Percentiles rank a stretch among this genome's conserved stretches.
These are phyloP conservation scores for Barypeithes pellucidus DNA, from an alignment of 2,888 invertebrate species.

Conservation along the genomic window DNA sequence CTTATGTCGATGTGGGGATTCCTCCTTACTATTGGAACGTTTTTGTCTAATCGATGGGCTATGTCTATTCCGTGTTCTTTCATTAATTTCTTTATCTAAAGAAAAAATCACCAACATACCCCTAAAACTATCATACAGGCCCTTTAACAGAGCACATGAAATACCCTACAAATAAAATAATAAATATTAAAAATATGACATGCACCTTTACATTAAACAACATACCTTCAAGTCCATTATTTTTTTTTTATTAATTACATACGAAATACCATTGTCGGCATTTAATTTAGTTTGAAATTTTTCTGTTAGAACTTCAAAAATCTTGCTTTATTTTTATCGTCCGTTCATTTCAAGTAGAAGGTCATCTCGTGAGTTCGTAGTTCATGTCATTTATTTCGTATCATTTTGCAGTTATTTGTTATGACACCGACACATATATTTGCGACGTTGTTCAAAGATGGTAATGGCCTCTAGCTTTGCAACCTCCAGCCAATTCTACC, in stretches of 20 bases:
- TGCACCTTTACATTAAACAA: not conserved
- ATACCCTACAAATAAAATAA: slow-evolving; percentile 75
- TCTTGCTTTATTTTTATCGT: not conserved
- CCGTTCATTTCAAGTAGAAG: not conserved
- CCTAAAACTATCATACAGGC: slow-evolving; percentile 85
- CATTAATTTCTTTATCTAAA: slow-evolving; percentile 85
- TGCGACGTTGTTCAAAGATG: no score
- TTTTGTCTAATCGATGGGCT: slow-evolving; percentile 71
- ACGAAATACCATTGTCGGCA: not conserved
- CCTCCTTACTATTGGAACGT: slow-evolving; percentile 60
- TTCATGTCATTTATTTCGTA: no score
- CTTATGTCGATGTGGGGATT: slow-evolving; percentile 67
- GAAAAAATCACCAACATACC: slow-evolving; percentile 84
- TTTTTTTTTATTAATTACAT: slow-evolving; percentile 4
- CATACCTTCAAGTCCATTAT: slow-evolving; percentile 26
- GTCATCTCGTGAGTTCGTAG: no score
- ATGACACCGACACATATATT: no score
- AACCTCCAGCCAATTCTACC: no score
- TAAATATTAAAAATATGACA: not conserved
- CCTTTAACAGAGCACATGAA: slow-evolving; percentile 78
- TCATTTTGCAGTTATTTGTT: no score
- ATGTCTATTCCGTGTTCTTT: slow-evolving; percentile 74
- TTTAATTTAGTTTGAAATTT: not conserved
- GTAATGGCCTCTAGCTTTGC: no score
- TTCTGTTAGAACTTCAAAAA: not conserved